These are phyloP conservation scores for Andrena cerasifolii DNA, from an alignment of 1,140 invertebrate species.

Conservation along the genomic window DNA sequence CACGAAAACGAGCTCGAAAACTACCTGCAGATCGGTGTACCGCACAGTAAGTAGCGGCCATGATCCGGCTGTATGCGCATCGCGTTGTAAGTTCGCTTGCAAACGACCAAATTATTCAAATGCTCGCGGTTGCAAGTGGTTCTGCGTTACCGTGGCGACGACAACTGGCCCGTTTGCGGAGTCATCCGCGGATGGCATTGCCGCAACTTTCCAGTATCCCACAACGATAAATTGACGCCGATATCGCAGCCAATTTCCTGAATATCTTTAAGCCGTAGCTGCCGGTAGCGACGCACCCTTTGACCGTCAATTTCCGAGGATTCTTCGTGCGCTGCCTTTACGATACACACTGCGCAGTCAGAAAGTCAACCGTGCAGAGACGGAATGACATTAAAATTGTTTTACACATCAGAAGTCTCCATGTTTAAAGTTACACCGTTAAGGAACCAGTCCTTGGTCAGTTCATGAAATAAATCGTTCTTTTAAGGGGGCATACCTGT, in stretches of 20 bases:
- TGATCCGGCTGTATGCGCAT: constrained; percentile 65
- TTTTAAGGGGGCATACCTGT: no score
- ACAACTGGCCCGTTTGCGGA: constrained; percentile 62
- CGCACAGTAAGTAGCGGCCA: constrained; percentile 73
- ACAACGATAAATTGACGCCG: constrained; percentile 75
- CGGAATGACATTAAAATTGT: not conserved
- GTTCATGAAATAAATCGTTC: no score
- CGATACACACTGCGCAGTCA: not conserved
- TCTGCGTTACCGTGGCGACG: constrained; percentile 63
- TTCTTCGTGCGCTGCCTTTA: not conserved
- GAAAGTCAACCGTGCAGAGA: not conserved
- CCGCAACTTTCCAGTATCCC: constrained; percentile 59
- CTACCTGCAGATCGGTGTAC: constrained; percentile 54
- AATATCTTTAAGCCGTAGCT: constrained; percentile 74
- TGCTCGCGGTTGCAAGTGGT: constrained; percentile 60
- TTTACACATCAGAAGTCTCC: no score
- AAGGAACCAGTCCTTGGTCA: no score
- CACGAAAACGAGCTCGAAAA: constrained; percentile 57
- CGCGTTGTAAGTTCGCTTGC: constrained; percentile 72
- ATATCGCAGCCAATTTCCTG: constrained; percentile 77
- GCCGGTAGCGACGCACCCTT: not conserved
- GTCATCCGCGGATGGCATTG: constrained; percentile 55
- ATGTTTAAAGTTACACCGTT: no score
- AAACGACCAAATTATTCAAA: constrained; percentile 80
- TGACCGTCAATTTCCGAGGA: not conserved